Evolutionary conservation across 2,797 vertebrate genomes (phyloP).

Genomic region (Paratrypauchen microcephalus): DNA sequence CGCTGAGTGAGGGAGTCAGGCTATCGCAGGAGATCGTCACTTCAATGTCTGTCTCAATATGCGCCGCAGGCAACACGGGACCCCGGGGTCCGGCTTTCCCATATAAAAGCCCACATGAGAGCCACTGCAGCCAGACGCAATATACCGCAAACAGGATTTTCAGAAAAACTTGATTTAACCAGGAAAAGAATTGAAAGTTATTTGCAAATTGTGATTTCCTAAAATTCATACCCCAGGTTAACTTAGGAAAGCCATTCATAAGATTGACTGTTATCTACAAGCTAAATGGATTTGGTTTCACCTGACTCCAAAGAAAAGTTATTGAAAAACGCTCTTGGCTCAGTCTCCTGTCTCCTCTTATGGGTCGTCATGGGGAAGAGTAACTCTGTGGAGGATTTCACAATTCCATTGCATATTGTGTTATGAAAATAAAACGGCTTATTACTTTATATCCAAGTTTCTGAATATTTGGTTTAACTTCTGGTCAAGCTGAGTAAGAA

Average conservation of each 20-base stretch:
- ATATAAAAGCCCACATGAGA: constrained; percentile 74
- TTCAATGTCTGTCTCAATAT: constrained; percentile 77
- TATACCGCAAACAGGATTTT: constrained; percentile 72
- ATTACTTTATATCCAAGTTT: constrained; percentile 33
- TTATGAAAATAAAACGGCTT: constrained; percentile 50
- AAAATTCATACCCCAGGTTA: constrained; percentile 72
- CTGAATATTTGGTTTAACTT: constrained; percentile 5
- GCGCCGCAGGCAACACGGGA: constrained; percentile 69
- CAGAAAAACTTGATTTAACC: constrained; percentile 70
- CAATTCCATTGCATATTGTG: constrained; percentile 32
- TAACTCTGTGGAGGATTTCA: constrained; percentile 40
- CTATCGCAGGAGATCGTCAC: constrained; percentile 63
- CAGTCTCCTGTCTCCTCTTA: constrained; percentile 45
- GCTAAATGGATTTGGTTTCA: constrained; percentile 71
- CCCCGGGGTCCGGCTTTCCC: constrained; percentile 66
- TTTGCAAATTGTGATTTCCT: constrained; percentile 73
- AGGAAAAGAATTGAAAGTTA: constrained; percentile 75
- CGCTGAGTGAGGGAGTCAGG: constrained; percentile 67
- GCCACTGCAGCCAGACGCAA: constrained; percentile 69
- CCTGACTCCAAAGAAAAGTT: constrained; percentile 74
- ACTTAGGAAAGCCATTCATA: constrained; percentile 74
- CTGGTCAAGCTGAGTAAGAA: constrained; percentile 31
- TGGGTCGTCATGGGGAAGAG: constrained; percentile 32
- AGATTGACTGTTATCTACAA: constrained; percentile 67
- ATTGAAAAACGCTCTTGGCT: constrained; percentile 63